phyloP scores from a whole-genome alignment of 2,797 vertebrate genomes.

The Urosaurus nigricauda region DNA sequence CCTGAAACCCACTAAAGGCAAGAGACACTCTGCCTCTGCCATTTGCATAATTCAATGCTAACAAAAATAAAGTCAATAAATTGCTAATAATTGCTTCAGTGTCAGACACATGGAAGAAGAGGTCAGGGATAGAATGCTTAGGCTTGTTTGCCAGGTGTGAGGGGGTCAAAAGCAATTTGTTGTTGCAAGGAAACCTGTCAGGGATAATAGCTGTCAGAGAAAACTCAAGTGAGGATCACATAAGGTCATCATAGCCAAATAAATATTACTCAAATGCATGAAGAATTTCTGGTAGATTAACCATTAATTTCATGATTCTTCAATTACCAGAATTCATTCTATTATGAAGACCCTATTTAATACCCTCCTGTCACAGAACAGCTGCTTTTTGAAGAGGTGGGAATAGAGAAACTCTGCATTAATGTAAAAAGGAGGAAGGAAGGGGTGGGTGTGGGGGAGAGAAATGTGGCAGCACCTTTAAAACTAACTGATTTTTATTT shows the following conservation, averaged over 20 bases:
- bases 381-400: neutral
- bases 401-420: neutral
- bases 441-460: too few relatives aligned
- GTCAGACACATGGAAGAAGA: conserved; percentile 78
- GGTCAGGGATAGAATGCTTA: conserved; percentile 72
- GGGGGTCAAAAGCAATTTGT: conserved; percentile 81
- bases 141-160: conserved; percentile 86
- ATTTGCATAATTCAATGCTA: conserved; percentile 85
- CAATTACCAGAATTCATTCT: conserved; percentile 29
- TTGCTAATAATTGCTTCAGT: conserved; percentile 89
- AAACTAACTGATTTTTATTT: too few relatives aligned
- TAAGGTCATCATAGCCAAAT: conserved; percentile 43
- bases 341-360: conserved; percentile 14
- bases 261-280: conserved; percentile 20
- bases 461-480: too few relatives aligned
- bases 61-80: conserved; percentile 90
- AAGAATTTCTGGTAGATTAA: conserved; percentile 10
- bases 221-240: conserved; percentile 20
- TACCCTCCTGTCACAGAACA: conserved; percentile 8
- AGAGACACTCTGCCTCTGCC: neutral
- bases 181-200: conserved; percentile 71
- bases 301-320: conserved; percentile 32
- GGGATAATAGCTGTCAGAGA: conserved; percentile 71
- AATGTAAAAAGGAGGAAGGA: too few relatives aligned
- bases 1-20: conserved; percentile 34